Conservation (phyloP, 2,797 vertebrate species). For the Holocentrus rufus region DNA sequence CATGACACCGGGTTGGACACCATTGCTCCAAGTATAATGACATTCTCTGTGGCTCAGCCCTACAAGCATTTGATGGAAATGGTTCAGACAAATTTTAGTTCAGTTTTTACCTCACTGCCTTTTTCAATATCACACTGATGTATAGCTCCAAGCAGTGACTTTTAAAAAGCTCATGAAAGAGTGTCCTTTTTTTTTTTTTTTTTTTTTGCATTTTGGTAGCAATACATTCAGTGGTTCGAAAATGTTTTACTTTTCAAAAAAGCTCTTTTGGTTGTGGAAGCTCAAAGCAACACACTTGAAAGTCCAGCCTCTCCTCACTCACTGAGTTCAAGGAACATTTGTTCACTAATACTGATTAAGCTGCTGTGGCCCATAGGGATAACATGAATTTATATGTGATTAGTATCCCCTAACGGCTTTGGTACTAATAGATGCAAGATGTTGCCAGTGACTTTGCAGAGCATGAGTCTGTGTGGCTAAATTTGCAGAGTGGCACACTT, state of each 20-base stretch:
- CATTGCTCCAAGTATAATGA: too few relatives aligned
- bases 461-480: slow-evolving; percentile 2
- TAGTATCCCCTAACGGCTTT: not conserved
- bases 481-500: slow-evolving; percentile 18
- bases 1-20: too few relatives aligned
- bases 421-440: slow-evolving; percentile 6
- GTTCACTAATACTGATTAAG: not conserved
- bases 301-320: not conserved
- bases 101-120: too few relatives aligned
- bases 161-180: too few relatives aligned
- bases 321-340: not conserved
- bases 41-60: too few relatives aligned
- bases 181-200: too few relatives aligned
- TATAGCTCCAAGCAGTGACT: too few relatives aligned
- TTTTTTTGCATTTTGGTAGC: too few relatives aligned
- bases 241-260: not conserved
- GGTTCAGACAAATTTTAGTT: too few relatives aligned
- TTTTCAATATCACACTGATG: too few relatives aligned
- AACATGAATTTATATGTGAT: not conserved
- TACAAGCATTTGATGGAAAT: too few relatives aligned
- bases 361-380: not conserved
- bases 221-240: not conserved
- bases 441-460: slow-evolving; percentile 15
- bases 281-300: not conserved
- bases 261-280: not conserved